Percentiles rank a stretch among this genome's conserved stretches.
Conservation (phyloP, 2,888 invertebrate genomes). For the Trichogramma evanescens region DNA sequence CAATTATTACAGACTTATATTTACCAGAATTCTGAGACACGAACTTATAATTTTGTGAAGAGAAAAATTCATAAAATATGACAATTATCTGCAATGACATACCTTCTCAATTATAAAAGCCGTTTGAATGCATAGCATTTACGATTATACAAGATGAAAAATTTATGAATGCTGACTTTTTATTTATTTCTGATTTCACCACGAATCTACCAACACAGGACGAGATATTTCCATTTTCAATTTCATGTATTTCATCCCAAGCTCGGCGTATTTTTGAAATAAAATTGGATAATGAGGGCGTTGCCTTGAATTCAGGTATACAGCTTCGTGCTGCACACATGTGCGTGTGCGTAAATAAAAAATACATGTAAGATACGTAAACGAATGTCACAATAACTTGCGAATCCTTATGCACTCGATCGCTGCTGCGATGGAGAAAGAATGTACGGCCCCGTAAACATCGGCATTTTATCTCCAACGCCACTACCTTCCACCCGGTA, state of each 20-base stretch:
- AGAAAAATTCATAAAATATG: too few species aligned
- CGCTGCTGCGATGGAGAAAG: conserved; percentile 22
- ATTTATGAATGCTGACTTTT: too few species aligned
- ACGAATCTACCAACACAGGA: too few species aligned
- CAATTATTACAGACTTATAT: too few species aligned
- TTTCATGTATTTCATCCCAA: conserved; percentile 15
- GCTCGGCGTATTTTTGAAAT: conserved; percentile 21
- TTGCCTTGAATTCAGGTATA: conserved; percentile 21
- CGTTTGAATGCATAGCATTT: too few species aligned
- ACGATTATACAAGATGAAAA: too few species aligned
- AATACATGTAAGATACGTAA: conserved; percentile 24
- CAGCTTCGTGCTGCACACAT: conserved; percentile 7
- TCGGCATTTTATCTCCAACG: conserved; percentile 35
- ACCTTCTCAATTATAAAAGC: neutral
- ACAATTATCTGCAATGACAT: too few species aligned
- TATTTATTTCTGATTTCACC: too few species aligned
- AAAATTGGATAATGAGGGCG: conserved; percentile 30
- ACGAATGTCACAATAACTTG: conserved; percentile 29
- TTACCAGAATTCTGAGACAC: too few species aligned
- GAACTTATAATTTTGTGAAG: too few species aligned
- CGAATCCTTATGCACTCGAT: conserved; percentile 28
- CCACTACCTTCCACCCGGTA: conserved; percentile 16
- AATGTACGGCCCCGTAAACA: conserved; percentile 34
- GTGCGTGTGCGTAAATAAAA: too few species aligned
- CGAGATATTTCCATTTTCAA: conserved; percentile 17